Base-by-base conservation (phyloP, 2,888 invertebrate species). In the Volucella zonaria region DNA sequence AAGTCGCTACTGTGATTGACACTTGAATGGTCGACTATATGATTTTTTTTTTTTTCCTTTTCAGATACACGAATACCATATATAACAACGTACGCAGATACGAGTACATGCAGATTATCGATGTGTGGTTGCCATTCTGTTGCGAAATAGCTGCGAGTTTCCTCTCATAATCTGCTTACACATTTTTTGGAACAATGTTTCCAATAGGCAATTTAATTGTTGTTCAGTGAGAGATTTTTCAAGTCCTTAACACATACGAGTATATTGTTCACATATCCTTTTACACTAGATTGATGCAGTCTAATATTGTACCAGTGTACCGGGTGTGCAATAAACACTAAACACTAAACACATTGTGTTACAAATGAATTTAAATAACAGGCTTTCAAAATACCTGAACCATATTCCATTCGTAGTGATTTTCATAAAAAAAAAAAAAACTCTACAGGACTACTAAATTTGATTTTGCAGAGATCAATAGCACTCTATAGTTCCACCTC, bases 1-100 rank as follows among this genome's bases (percentile, higher is more conserved):
- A 23, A 15, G 40, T 59, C 77, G 49, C 43, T 42, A 31, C 15
- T 51, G 66, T 79, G 78, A 73, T 79, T 79, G 78, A 73, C 78
- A 79, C 59, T 73, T 73, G 52, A 73, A 79, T 73, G 78, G 15
- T 42, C 43, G 6, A 31, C 23, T 3, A 23, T 23, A 23, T 23
- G 4, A 23, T 23, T 23, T 23, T 23, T 4, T 18, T 9, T 42
- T 42, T 12, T 49, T 49, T 23, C 51, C 18, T 3, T n/a, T n/a
- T n/a, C n/a, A n/a, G n/a, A n/a, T n/a, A n/a, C n/a, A n/a, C 42
- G 47, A 38, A 58, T 45, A 45, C 23, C 23, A 23, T 51, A 45
- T 23, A 23, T 23, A 23, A 23, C 2, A 23, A 23, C 2, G 18
- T 23, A 23, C 18, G 18, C 18, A 23, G 18, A 23, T 23, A 23